Evolutionary conservation across 2,113 vertebrate genomes (phyloP).

Genomic region (Salminus brasiliensis): DNA sequence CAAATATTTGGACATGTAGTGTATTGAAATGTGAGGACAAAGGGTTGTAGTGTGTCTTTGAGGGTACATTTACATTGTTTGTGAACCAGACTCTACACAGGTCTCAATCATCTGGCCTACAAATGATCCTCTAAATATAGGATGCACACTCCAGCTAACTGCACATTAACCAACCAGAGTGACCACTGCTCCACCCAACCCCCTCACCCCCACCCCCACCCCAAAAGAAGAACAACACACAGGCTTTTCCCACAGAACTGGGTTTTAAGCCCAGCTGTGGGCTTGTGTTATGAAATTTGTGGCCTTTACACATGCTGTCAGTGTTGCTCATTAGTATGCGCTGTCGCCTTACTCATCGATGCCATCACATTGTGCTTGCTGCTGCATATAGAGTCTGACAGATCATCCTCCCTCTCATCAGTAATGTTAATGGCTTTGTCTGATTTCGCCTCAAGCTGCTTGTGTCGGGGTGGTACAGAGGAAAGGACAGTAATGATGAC

Average conservation of each 20-base stretch:
- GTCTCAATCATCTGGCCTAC: background rate
- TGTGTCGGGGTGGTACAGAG: constrained; percentile 34
- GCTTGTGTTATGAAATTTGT: background rate
- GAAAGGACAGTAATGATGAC: constrained; percentile 40
- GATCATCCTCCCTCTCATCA: constrained; percentile 38
- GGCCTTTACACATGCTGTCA: background rate
- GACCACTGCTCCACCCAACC: background rate
- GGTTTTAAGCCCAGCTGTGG: background rate
- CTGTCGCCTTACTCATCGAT: constrained; percentile 29
- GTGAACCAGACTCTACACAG: background rate
- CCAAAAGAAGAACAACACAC: background rate
- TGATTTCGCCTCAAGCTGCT: constrained; percentile 30
- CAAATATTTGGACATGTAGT: too few relatives aligned
- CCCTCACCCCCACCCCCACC: too few relatives aligned
- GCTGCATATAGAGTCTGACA: constrained; percentile 29
- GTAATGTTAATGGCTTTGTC: constrained; percentile 40
- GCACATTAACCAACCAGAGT: background rate
- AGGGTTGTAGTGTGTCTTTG: too few relatives aligned
- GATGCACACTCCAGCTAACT: background rate
- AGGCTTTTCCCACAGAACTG: background rate
- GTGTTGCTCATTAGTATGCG: constrained; percentile 24
- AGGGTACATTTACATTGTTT: too few relatives aligned
- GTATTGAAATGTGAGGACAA: too few relatives aligned
- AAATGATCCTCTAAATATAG: background rate
- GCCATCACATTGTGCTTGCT: constrained; percentile 1